Base-by-base conservation (phyloP, 2,888 invertebrate species). In the Augochlorella aurata region DNA sequence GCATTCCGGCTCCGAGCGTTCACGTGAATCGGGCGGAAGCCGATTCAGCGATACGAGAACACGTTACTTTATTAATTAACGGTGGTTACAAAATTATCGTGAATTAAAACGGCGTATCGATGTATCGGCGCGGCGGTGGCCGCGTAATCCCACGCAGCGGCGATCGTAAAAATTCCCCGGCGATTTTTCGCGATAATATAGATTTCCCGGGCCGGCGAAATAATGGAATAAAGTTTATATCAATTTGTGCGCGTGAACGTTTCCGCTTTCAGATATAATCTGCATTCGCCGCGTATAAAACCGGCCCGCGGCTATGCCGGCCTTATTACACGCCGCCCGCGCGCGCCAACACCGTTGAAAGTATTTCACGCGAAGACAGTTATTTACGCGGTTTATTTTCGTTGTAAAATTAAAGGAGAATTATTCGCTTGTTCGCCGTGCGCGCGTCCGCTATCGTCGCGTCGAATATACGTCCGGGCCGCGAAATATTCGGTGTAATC, bases 341-440 rank as follows among this genome's bases (percentile, higher is more conserved):
- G 4, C 18, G n/a, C 44, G 38, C 24, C 61, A 49, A 79, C 47
- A 14, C 44, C 18, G 38, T 29, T 24, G 74, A 79, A 74, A 74
- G 81, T 79, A 71, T 74, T 67, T 70, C 50, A n/a, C 61, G 21
- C 54, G 47, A n/a, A 61, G 70, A 65, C 74, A 44, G 66, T 81
- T 74, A 58, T 50, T 45, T 18, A 29, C 18, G 16, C 5, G 47
- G 65, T 73, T 81, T 49, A 61, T 61, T 50, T 18, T 44, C 24
- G 44, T 45, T 50, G 58, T 50, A 38, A n/a, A 73, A 73, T 70
- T 12, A 24, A 29, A 21, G n/a, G 24, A n/a, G 45, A 52, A 74
- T 67, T 74, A 58, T 71, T 54, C 65, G 5, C n/a, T 16, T 49
- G 72, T 50, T 10, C 7, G 61, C 18, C 50, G 2, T 1, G 21